Evolutionary conservation across 2,797 vertebrate genomes (phyloP).

Genomic region (Steatocranus sp.): DNA sequence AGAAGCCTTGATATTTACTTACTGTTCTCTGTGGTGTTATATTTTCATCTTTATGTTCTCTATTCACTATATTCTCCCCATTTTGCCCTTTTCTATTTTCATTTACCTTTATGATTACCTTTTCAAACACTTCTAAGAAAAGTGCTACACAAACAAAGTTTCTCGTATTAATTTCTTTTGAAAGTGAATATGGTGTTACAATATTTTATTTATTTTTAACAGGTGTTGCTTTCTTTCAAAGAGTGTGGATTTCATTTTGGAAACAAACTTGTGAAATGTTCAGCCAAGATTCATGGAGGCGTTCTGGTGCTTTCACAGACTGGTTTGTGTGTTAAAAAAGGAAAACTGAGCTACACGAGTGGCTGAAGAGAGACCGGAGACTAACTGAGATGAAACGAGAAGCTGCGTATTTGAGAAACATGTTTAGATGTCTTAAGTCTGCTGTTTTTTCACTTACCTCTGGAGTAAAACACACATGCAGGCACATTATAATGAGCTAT

Average conservation of each 20-base stretch:
- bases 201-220: background rate
- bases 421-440: background rate
- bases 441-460: background rate
- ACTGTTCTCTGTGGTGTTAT: background rate
- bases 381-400: background rate
- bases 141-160: background rate
- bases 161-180: background rate
- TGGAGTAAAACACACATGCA: background rate
- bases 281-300: constrained; percentile 36
- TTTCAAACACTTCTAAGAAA: background rate
- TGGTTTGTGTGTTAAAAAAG: background rate
- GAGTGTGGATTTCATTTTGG: constrained; percentile 16
- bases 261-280: constrained; percentile 36
- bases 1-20: background rate
- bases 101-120: background rate
- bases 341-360: background rate
- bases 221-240: background rate
- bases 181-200: background rate
- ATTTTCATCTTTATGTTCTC: background rate
- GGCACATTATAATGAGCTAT: background rate
- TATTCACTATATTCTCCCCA: background rate
- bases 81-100: background rate
- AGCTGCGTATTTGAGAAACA: background rate
- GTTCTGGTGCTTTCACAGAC: constrained; percentile 7
- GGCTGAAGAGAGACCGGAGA: background rate